Evolutionary conservation across 2,797 vertebrate species (phyloP).

Genomic region (Aldrovandia affinis): DNA sequence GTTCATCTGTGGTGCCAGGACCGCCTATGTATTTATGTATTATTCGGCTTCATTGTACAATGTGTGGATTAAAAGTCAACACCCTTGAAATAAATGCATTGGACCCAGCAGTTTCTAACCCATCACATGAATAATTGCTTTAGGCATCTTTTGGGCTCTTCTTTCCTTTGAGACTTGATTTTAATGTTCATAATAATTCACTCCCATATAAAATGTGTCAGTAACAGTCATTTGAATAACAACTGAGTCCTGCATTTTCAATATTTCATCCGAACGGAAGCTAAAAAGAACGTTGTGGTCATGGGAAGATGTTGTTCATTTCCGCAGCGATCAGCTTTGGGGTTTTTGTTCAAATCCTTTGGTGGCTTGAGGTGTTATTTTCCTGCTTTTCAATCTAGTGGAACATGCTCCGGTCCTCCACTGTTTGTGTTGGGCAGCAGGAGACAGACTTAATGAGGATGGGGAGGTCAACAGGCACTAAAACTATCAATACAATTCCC

Average conservation of each 20-base stretch:
- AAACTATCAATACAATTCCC: neutral
- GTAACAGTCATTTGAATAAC: neutral
- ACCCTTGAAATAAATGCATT: slow-evolving; percentile 62
- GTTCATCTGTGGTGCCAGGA: slow-evolving; percentile 55
- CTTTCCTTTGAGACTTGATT: neutral
- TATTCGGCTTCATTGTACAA: slow-evolving; percentile 64
- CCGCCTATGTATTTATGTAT: slow-evolving; percentile 64
- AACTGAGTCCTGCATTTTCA: neutral
- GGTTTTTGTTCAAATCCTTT: slow-evolving; percentile 4
- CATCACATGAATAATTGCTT: slow-evolving; percentile 60
- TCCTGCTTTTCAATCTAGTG: slow-evolving; percentile 7
- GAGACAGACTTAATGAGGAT: neutral
- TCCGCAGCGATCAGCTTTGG: slow-evolving; percentile 12
- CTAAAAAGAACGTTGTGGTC: slow-evolving; percentile 1
- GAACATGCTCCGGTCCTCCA: neutral
- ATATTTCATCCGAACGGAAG: neutral
- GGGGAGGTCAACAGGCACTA: neutral
- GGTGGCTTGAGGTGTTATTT: slow-evolving; percentile 8
- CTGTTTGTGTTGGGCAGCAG: slow-evolving; percentile 8
- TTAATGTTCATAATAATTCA: neutral
- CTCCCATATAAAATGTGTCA: neutral
- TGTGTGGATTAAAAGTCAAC: slow-evolving; percentile 60
- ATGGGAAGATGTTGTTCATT: slow-evolving; percentile 5
- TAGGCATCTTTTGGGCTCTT: neutral
- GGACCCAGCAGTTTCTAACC: slow-evolving; percentile 59